Conservation (phyloP, 1,140 invertebrate genomes). For the Bombus consobrinus region DNA sequence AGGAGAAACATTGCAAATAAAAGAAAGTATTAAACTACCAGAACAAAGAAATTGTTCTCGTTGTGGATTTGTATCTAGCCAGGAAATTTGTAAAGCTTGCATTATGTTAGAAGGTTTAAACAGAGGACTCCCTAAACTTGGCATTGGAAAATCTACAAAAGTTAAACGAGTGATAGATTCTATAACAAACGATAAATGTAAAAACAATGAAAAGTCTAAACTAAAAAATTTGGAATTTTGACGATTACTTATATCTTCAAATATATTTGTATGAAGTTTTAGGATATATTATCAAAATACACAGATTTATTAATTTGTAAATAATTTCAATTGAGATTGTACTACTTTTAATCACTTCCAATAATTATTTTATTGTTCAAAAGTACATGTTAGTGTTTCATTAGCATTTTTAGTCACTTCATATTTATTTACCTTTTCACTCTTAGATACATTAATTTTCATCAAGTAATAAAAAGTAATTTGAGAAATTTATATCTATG, state of each 20-base stretch:
- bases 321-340: background rate
- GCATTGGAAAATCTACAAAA: conserved; percentile 93
- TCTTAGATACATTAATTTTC: background rate
- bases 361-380: conserved; percentile 20
- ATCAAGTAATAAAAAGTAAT: background rate
- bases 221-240: conserved; percentile 63
- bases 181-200: conserved; percentile 2
- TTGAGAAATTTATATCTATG: conserved; percentile 2
- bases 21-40: conserved; percentile 92
- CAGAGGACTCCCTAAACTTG: conserved; percentile 93
- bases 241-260: background rate
- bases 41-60: conserved; percentile 90
- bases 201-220: conserved; percentile 7
- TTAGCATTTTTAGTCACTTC: background rate
- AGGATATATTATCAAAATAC: conserved; percentile 50
- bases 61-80: conserved; percentile 98
- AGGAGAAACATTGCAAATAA: conserved; percentile 94
- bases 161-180: conserved; percentile 83
- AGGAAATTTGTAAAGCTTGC: conserved; percentile 98
- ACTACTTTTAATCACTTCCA: background rate
- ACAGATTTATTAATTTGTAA: background rate
- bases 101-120: conserved; percentile 97
- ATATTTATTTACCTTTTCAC: background rate
- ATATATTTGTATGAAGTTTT: conserved; percentile 16
- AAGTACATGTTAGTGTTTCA: conserved; percentile 1